Conservation (phyloP, 23 tunicate species). For the Diplosoma virens region DNA sequence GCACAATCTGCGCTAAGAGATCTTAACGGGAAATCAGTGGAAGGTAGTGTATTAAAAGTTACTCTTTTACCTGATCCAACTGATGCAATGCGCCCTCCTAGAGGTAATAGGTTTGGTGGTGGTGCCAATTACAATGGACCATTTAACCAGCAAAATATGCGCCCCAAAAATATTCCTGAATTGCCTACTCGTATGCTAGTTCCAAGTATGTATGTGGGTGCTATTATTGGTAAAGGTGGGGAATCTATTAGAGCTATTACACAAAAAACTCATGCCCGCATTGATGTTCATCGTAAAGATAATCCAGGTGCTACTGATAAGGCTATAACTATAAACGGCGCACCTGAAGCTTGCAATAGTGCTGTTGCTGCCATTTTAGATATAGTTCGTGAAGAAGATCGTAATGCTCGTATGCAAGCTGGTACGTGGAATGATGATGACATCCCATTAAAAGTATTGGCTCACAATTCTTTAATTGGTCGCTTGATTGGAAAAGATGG, state of each 20-base stretch:
- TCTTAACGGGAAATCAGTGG: conserved; percentile 71
- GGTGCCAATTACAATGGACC: conserved; percentile 55
- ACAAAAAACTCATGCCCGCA: conserved; percentile 83
- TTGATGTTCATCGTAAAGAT: conserved; percentile 97
- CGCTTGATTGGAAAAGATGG: conserved; percentile 96
- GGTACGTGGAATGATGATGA: conserved; percentile 90
- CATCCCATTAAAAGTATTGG: conserved; percentile 78
- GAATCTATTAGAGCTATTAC: conserved; percentile 85
- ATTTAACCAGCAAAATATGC: conserved; percentile 14
- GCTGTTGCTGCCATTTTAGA: conserved; percentile 86
- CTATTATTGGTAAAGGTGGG: conserved; percentile 93
- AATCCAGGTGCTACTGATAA: conserved; percentile 94
- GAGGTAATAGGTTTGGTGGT: conserved; percentile 48
- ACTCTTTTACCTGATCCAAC: conserved; percentile 76
- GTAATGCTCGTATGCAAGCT: conserved; percentile 63
- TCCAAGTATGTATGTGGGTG: conserved; percentile 89
- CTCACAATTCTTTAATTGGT: conserved; percentile 96
- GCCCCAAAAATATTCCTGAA: conserved; percentile 57
- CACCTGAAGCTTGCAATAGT: conserved; percentile 86
- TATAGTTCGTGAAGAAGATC: conserved; percentile 87
- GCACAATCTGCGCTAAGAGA: conserved; percentile 92
- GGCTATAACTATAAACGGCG: conserved; percentile 89
- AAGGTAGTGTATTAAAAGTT: conserved; percentile 70
- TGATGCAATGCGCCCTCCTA: conserved; percentile 65
- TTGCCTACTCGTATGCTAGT: conserved; percentile 89